Conservation (phyloP, 1,140 invertebrate genomes). For the Neuroterus valhalla region DNA sequence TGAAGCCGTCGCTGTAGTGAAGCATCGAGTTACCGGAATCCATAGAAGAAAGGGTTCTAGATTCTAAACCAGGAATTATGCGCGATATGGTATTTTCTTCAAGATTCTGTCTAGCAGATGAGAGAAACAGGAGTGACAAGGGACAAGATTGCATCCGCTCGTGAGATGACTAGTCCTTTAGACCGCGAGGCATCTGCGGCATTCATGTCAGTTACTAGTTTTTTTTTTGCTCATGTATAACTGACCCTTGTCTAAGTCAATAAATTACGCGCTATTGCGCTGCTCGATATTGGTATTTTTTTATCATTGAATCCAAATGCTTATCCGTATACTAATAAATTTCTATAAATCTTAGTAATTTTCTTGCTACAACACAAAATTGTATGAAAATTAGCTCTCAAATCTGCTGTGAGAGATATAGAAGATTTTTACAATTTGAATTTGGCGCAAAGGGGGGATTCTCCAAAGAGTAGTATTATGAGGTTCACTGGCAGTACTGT, state of each 20-base stretch:
- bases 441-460: no score
- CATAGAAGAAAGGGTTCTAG: constrained; percentile 7
- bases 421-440: no score
- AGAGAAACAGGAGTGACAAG: constrained; percentile 32
- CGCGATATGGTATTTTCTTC: constrained; percentile 16
- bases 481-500: no score
- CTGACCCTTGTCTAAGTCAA: constrained; percentile 27
- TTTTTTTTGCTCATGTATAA: constrained; percentile 8
- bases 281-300: neutral
- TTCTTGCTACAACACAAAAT: no score
- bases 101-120: constrained; percentile 22
- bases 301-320: neutral
- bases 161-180: constrained; percentile 39
- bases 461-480: no score
- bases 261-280: constrained; percentile 22
- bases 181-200: constrained; percentile 43
- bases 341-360: no score
- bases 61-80: constrained; percentile 21
- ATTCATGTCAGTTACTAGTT: constrained; percentile 39
- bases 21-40: constrained; percentile 12
- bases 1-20: neutral
- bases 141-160: constrained; percentile 41
- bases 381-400: no score
- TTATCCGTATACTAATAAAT: no score
- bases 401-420: no score